Conservation (phyloP, 2,797 vertebrate species). For the Phrynocephalus forsythii region DNA sequence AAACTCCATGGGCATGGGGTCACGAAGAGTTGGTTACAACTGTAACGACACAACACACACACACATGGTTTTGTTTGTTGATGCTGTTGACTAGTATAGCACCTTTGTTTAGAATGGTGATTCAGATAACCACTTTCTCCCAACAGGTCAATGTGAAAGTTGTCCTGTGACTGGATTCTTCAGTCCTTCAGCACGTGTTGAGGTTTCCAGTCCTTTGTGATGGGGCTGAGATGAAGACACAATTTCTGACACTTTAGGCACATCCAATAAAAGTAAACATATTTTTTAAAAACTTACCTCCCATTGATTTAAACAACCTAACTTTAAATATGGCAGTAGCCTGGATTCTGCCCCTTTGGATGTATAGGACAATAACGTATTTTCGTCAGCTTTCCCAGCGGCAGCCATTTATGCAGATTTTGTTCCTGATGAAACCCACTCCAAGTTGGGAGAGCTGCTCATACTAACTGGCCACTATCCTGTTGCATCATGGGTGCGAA, state of each 20-base stretch:
- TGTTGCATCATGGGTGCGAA: too few species aligned
- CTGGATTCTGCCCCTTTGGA: rapidly evolving
- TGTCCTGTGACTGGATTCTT: not conserved
- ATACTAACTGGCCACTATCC: slow-evolving; percentile 31
- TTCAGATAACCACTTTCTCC: not conserved
- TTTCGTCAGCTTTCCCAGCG: slow-evolving; percentile 71
- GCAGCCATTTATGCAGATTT: slow-evolving; percentile 64
- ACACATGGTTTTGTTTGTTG: too few species aligned
- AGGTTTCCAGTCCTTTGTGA: not conserved
- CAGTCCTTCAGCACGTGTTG: not conserved
- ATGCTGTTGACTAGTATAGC: too few species aligned
- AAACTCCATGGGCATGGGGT: too few species aligned
- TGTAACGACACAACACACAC: too few species aligned
- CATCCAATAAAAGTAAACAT: not conserved
- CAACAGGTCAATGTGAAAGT: not conserved
- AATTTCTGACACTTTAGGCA: not conserved
- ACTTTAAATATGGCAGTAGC: not conserved
- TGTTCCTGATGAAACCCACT: slow-evolving; percentile 53
- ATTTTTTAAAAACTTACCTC: not conserved
- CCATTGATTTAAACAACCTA: not conserved
- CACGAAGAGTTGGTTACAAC: too few species aligned
- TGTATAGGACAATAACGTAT: not conserved
- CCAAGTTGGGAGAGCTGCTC: slow-evolving; percentile 71
- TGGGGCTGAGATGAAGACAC: not conserved
- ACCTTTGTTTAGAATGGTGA: not conserved